Evolutionary conservation across 2,888 invertebrate genomes (phyloP), one percentile per base, ranked within the genome.

Genomic region (Agelastica alni): DNA sequence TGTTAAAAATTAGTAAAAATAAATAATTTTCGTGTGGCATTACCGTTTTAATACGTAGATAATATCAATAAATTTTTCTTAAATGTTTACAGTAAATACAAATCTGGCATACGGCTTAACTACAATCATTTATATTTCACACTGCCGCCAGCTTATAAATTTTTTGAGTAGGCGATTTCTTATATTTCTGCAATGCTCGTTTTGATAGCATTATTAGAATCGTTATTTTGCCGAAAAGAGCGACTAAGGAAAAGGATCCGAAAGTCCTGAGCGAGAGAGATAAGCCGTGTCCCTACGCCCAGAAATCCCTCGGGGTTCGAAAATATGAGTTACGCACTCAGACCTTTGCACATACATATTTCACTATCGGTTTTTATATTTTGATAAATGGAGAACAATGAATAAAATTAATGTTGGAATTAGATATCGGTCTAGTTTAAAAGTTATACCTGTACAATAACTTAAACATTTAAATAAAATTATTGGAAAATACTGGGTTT

Each of bases 141-240:
- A 64, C 59, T 37, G 37, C n/a, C n/a, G n/a, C 61, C 54, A 62
- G 53, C 47, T 60, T 63, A 63, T 61, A 66, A 61, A 63, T 61
- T 63, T 66, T 66, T 65, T 64, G 59, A 62, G 63, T 63, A 53
- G 60, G 55, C 65, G 59, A 63, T 67, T 66, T 64, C 68, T 67
- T 66, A 64, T 61, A 61, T 66, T 67, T 68, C 61, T 62, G 66
- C 67, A 61, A 61, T 66, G 66, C 66, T 67, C 67, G 64, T 64
- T 67, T 62, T 71, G 72, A 73, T 72, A 72, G 68, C 71, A 72
- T 72, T 73, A 72, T 73, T 72, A 72, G 70, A 65, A 72, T 72
- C 72, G 71, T 75, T 74, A 75, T 75, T 75, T 74, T 74, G 73
- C 74, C 56, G 61, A 60, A 61, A 61, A 51, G 42, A 47, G 46